Conservation (phyloP, 2,113 vertebrate species). For the Leptosomus discolor region DNA sequence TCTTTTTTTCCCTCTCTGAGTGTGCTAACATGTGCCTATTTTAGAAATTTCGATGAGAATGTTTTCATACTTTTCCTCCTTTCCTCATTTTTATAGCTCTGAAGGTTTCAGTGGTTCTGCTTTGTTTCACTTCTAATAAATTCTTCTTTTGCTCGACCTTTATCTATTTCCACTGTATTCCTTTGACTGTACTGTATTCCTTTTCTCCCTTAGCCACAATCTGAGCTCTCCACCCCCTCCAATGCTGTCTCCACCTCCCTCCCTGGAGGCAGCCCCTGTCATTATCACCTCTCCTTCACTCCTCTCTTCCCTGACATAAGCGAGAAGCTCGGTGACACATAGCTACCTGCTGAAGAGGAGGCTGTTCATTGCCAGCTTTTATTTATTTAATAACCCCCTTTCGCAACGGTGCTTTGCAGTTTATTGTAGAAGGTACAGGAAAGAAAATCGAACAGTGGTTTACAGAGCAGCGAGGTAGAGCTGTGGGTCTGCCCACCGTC, state of each 20-base stretch:
- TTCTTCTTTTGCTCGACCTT: not conserved
- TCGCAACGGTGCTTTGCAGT: not conserved
- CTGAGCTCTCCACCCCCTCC: not conserved
- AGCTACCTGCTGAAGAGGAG: not conserved
- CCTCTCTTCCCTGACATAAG: not conserved
- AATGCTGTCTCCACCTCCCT: not conserved
- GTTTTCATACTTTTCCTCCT: not conserved
- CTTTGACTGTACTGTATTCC: not conserved
- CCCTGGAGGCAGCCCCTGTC: conserved; percentile 11
- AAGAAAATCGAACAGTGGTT: accelerated
- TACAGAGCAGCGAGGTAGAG: accelerated
- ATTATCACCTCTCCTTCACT: conserved; percentile 13
- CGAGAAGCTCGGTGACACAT: not conserved
- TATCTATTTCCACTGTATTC: not conserved
- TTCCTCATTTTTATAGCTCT: not conserved
- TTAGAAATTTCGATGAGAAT: not conserved
- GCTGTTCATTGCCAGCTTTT: not conserved
- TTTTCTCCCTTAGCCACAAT: not conserved
- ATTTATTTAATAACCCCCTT: not conserved
- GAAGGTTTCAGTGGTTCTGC: not conserved
- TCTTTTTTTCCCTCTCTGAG: not conserved
- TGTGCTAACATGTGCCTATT: not conserved
- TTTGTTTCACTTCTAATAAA: conserved; percentile 1
- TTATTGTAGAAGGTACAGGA: not conserved
- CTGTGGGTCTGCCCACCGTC: accelerated